Evolutionary conservation across 2,113 vertebrate genomes (phyloP), one percentile per base, ranked within the genome.

Genomic region (Turnix velox): DNA sequence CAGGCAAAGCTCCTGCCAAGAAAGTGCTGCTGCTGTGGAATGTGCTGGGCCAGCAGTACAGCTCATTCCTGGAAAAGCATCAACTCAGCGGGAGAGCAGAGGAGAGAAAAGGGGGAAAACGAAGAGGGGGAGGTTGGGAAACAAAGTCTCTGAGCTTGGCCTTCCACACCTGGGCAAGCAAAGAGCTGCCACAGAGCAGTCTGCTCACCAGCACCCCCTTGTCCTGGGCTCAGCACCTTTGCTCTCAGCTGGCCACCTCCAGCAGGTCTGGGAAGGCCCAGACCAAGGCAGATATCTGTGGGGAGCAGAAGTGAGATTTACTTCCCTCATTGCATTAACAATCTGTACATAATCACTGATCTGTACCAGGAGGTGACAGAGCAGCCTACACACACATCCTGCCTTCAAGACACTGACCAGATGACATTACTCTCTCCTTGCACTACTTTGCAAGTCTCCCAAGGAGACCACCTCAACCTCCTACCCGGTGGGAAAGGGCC

Each of bases 61-160:
- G 94, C 89, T 96, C 94, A 97, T 96, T 97, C 96, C 96, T 97
- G 97, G 95, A 96, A 97, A 94, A 93, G 93, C 94, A 96, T 96
- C 96, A 97, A 92, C 95, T 94, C 95, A 92, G 95, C 83, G 2
- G 89, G 96, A 96, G 95, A 93, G 93, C 92, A 65, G 85, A 95
- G 69, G 94, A 71, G 78, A 91, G 95, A 93, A 94, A 59, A 92
- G 90, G 74, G 82, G 71, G 49, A 72, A 87, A 90, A 76, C 1
- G 51, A 59, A 75, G 68, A 92, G 89, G 92, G 86, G 96, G 90
- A 87, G 93, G 68, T 84, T 83, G 93, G 94, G 92, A 96, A 96
- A 90, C 74, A 61, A 84, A 74, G 43, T 78, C 89, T 68, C 72
- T 90, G 89, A 68, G 45, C 52, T 66, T 55, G 59, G 54, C 84